Percentiles rank a stretch among this genome's conserved stretches.
Evolutionary conservation across 2,113 vertebrate genomes (phyloP).

Genomic region (Diphyllodes magnificus): DNA sequence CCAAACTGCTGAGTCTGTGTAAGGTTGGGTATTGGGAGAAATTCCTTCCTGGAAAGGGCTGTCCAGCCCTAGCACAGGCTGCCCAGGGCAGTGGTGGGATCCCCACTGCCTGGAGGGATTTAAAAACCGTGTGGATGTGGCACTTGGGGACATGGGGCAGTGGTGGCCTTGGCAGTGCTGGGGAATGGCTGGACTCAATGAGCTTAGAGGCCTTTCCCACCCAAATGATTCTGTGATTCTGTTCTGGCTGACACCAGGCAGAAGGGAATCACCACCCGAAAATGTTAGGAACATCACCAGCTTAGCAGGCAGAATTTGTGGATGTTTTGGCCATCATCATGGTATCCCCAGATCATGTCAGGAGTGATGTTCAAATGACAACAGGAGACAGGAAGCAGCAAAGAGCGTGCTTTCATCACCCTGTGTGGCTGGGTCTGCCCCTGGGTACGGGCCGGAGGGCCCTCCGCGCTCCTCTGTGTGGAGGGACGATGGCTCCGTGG

Average conservation of each 20-base stretch:
- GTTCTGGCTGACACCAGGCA: background rate
- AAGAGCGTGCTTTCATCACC: rapidly evolving
- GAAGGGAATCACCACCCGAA: background rate
- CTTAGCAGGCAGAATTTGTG: background rate
- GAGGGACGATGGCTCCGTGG: background rate
- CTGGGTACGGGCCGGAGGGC: background rate
- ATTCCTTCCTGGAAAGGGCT: background rate
- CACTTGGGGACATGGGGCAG: background rate
- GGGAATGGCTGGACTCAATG: background rate
- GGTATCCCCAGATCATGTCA: background rate
- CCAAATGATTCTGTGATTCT: background rate
- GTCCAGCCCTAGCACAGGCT: background rate
- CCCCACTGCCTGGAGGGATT: background rate
- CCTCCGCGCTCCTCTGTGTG: background rate
- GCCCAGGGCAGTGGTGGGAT: background rate
- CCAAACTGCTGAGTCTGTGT: background rate
- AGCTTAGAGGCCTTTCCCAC: background rate
- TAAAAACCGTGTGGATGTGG: background rate
- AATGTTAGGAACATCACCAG: rapidly evolving
- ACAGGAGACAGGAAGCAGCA: rapidly evolving
- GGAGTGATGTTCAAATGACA: background rate
- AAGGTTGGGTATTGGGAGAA: background rate
- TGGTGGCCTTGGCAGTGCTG: background rate
- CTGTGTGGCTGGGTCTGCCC: rapidly evolving
- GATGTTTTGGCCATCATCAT: rapidly evolving